Percentiles rank a stretch among this genome's conserved stretches.
phyloP scores from a whole-genome alignment of 2,113 vertebrate species.

The Xiphias gladius region DNA sequence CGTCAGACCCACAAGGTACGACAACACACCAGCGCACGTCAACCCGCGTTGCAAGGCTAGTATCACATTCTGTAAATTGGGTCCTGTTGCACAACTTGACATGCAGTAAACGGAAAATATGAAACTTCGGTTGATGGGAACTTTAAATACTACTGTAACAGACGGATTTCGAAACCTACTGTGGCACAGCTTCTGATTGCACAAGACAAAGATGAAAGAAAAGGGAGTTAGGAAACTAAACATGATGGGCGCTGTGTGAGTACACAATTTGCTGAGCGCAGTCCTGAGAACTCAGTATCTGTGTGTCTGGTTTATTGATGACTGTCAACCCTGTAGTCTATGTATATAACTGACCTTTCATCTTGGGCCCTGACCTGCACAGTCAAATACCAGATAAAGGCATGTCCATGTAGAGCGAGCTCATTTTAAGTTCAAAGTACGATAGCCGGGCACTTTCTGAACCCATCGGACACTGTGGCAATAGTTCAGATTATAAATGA shows the following conservation, averaged over 20 bases:
- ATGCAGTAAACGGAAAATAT: slow-evolving; percentile 40
- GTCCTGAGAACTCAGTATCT: not conserved
- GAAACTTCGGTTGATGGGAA: slow-evolving; percentile 12
- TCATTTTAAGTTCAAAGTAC: slow-evolving; percentile 2
- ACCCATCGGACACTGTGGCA: not conserved
- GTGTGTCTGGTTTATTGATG: slow-evolving; percentile 28
- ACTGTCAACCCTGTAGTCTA: not conserved
- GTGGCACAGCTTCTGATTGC: not conserved
- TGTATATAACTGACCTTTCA: slow-evolving; percentile 27
- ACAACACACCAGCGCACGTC: not conserved
- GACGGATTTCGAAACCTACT: slow-evolving; percentile 10
- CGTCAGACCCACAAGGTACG: not conserved
- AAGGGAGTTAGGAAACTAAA: not conserved
- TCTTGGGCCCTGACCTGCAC: slow-evolving; percentile 1
- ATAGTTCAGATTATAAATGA: not conserved
- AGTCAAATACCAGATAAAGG: slow-evolving; percentile 3
- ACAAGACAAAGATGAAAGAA: slow-evolving; percentile 11
- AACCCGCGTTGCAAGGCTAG: slow-evolving; percentile 12
- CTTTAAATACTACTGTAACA: slow-evolving; percentile 11
- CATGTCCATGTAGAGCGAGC: not conserved
- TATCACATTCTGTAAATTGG: slow-evolving; percentile 30
- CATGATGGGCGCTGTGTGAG: not conserved
- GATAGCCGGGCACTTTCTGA: not conserved
- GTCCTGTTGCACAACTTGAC: slow-evolving; percentile 35
- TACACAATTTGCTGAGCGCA: slow-evolving; percentile 11